These are phyloP conservation scores for Euphydryas editha DNA, from an alignment of 2,888 invertebrate species.

Conservation along the genomic window DNA sequence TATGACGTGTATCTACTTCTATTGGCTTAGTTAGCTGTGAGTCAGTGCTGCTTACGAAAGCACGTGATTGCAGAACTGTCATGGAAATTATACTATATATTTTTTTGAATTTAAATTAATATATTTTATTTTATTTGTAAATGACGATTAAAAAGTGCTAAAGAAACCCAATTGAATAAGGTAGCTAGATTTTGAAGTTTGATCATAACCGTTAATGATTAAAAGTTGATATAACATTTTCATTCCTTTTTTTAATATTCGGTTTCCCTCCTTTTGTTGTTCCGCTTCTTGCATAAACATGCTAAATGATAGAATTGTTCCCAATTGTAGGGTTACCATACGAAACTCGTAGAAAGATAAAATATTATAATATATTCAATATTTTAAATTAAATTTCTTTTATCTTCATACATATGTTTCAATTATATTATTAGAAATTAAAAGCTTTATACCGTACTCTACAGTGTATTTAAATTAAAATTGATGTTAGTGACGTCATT, in stretches of 20 bases:
- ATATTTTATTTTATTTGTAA: no score
- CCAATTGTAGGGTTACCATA: conserved; percentile 58
- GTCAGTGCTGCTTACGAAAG: no score
- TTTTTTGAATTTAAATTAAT: no score
- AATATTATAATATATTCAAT: not conserved
- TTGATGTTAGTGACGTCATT: not conserved
- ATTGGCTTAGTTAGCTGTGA: no score
- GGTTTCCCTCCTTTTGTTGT: conserved; percentile 30
- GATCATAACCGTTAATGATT: not conserved
- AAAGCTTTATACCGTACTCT: not conserved
- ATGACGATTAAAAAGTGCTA: no score
- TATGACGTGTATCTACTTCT: no score
- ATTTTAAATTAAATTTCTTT: no score
- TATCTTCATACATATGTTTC: no score
- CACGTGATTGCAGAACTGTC: no score
- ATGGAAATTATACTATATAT: no score
- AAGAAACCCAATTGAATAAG: no score
- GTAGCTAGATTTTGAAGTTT: not conserved
- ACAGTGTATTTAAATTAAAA: not conserved
- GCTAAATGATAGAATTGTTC: conserved; percentile 77
- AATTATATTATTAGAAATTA: no score
- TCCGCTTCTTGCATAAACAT: conserved; percentile 64
- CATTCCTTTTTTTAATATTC: conserved; percentile 31
- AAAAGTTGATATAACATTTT: conserved; percentile 13
- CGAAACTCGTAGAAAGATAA: not conserved